Evolutionary conservation across 1,140 invertebrate genomes (phyloP), one percentile per base, ranked within the genome.

Genomic region (Hyles vespertilio): DNA sequence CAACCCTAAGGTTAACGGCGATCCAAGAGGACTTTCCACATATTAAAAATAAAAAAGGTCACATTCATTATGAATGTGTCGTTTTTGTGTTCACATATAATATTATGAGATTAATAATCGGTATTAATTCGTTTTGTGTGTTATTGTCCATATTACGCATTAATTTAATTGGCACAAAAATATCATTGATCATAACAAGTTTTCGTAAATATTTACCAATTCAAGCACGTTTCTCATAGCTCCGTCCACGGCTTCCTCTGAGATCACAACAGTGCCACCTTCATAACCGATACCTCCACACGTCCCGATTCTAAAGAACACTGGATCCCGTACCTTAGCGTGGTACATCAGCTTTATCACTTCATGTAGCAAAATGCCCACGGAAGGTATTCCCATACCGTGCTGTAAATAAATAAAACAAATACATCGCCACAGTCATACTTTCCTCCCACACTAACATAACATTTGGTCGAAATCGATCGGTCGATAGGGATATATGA

Each of bases 271-370:
- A 45, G 95, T 96, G 5, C 97, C 97, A 0, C 95, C 94, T 68
- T 97, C 95, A 44, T 97, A 88, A 63, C 96, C 97, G 60, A 98
- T 92, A 40, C 97, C 97, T n/a, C 97, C 97, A 70, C 96, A 96
- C 0, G 97, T 98, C 50, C 97, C 97, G 69, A 98, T 94, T 56
- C 97, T 92, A 82, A 99, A 95, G 90, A 99, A 97, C 22, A 95
- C 91, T 0, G 97, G 96, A 81, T 98, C 96, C 47, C 92, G 93
- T 50, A 95, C 95, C 73, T 92, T 93, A 45, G 97, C 96, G 82
- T 98, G 96, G 80, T 97, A 95, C 92, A 98, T 94, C 61, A 99
- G 89, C 83, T 99, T 99, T 74, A 98, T 96, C 10, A 98, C 90
- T 89, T 99, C 98, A 79, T 98, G 96, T 5, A 99, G 91, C 8